Evolutionary conservation across 1,140 invertebrate genomes (phyloP), one percentile per base, ranked within the genome.

Genomic region (Coptotermes formosanus): DNA sequence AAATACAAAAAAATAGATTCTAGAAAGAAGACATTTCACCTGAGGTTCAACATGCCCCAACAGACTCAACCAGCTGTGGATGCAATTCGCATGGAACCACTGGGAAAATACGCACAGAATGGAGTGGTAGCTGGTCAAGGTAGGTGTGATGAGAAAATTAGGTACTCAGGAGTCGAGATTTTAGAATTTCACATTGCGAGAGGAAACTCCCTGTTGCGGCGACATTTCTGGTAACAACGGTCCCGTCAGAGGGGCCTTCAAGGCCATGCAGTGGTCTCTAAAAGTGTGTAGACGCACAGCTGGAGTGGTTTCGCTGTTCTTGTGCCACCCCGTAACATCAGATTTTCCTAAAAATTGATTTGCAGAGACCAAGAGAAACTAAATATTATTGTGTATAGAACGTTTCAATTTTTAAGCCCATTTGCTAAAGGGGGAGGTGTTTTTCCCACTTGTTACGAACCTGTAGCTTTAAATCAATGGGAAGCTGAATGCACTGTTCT

Each of bases 61-160:
- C 85, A 86, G 69, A 30, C 82, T 0, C 86, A 84, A 48, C 59
- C 32, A 55, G 48, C 43, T 43, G 82, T 43, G 82, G 86, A 87
- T 52, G 30, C 83, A 59, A 87, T 87, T 32, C 86, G 83, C 59
- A 75, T 87, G 86, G 86, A 87, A 81, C 55, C 86, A n/a, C 6
- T 85, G 43, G 86, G 86, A 25, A 87, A 87, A 83, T 87, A 44
- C 69, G 83, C 86, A 30, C 86, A 85, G 86, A 87, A 87, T 45
- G 86, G 86, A 55, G 69, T 84, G 48, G 59, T 84, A n/a, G 86
- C 86, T 25, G 83, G 86, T 48, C 64, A 83, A 87, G 86, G 86
- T 87, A 87, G 48, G 86, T 85, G 21, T 59, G 32, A 8, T 85
- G 82, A 25, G 25, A 55, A 45, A n/a, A 83, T 55, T n/a, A 38